Conservation (phyloP, 2,888 invertebrate species). For the Criorhina ranunculi region DNA sequence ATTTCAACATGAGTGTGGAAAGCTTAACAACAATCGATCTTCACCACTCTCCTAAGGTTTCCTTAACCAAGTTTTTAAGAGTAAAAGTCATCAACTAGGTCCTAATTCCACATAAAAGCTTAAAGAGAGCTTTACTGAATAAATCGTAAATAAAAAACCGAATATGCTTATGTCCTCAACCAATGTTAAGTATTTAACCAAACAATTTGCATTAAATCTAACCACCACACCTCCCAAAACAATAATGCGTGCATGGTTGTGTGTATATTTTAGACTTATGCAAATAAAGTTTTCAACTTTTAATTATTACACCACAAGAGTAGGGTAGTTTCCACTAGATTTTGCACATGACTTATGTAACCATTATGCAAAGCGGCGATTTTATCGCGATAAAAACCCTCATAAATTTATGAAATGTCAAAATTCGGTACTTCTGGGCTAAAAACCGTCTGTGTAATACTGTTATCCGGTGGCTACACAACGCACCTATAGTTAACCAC, state of each 20-base stretch:
- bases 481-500: slow-evolving; percentile 23
- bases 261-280: background rate
- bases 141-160: background rate
- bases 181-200: background rate
- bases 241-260: background rate
- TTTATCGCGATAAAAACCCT: slow-evolving; percentile 59
- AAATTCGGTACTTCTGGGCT: slow-evolving; percentile 1
- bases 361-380: slow-evolving; percentile 61
- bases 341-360: slow-evolving; percentile 54
- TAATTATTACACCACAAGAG: slow-evolving; percentile 47
- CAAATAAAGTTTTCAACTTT: slow-evolving; percentile 39
- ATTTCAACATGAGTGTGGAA: too few species aligned
- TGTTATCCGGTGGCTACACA: slow-evolving; percentile 36
- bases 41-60: too few species aligned
- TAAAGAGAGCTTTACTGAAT: background rate
- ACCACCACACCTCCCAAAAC: background rate
- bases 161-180: background rate
- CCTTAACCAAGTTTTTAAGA: too few species aligned
- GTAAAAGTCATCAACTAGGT: too few species aligned
- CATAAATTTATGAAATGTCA: slow-evolving; percentile 64
- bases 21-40: too few species aligned
- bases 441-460: slow-evolving; percentile 5
- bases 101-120: too few species aligned
- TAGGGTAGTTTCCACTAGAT: slow-evolving; percentile 14
- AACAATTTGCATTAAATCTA: background rate